Conservation (phyloP, 2,797 vertebrate genomes). For the Enteromius mattozi region DNA sequence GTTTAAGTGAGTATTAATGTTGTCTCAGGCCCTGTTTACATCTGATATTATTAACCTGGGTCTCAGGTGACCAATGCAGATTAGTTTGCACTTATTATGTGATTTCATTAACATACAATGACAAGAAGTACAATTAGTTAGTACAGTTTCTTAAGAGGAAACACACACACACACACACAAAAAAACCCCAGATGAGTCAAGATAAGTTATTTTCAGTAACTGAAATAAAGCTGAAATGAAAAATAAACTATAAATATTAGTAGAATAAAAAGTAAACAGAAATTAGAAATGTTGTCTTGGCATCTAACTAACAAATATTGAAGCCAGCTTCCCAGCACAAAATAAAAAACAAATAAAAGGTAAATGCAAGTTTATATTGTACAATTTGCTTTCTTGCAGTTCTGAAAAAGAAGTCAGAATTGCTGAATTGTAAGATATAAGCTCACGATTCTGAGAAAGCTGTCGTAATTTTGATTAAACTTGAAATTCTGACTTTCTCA, state of each 20-base stretch:
- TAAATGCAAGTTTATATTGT: background rate
- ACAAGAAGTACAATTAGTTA: background rate
- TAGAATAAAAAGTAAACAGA: background rate
- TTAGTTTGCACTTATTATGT: background rate
- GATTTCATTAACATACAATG: background rate
- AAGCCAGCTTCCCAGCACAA: background rate
- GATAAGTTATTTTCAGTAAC: background rate
- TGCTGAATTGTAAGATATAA: background rate
- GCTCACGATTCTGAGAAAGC: too few relatives aligned
- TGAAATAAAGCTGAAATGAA: background rate
- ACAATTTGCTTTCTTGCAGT: background rate
- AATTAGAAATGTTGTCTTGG: background rate
- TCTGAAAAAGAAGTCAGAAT: background rate
- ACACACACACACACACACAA: background rate
- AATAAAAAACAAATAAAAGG: background rate
- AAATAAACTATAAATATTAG: background rate
- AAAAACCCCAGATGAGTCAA: background rate
- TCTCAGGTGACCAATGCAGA: background rate
- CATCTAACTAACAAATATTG: background rate
- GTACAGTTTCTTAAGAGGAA: background rate
- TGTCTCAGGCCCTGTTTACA: background rate
- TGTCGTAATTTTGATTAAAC: too few relatives aligned
- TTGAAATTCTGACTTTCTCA: too few relatives aligned
- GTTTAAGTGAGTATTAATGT: background rate
- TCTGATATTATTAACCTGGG: background rate